A percentile compares a stretch with the other conserved stretches of the same genome.
Evolutionary conservation across 2,888 invertebrate species (phyloP).

Genomic region (Boloria selene): DNA sequence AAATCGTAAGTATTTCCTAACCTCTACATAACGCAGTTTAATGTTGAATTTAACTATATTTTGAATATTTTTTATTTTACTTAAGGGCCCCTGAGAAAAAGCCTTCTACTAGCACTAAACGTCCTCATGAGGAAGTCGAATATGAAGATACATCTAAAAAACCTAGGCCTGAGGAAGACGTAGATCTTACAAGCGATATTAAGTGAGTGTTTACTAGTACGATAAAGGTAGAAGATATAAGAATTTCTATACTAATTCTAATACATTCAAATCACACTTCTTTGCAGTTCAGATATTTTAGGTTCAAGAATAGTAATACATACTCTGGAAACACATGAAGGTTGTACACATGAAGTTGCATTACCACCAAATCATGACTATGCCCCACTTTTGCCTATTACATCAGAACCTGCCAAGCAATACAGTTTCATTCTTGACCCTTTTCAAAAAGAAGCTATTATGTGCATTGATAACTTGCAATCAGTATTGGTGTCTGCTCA

Average conservation of each 20-base stretch:
- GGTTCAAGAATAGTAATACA: conserved; percentile 93
- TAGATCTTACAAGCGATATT: conserved; percentile 63
- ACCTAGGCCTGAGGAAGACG: conserved; percentile 56
- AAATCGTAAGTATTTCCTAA: conserved; percentile 57
- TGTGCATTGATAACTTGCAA: conserved; percentile 98
- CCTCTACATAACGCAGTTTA: conserved; percentile 5
- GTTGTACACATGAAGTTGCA: conserved; percentile 98
- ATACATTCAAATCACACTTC: background rate
- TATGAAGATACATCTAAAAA: conserved; percentile 65
- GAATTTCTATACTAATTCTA: background rate
- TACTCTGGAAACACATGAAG: conserved; percentile 93
- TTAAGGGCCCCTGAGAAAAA: conserved; percentile 39
- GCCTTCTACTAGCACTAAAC: conserved; percentile 53
- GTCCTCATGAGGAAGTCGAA: conserved; percentile 65
- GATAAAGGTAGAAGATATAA: conserved; percentile 41
- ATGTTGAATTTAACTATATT: background rate
- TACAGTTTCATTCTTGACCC: conserved; percentile 98
- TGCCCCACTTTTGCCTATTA: conserved; percentile 80
- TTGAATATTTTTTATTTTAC: background rate
- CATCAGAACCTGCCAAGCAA: conserved; percentile 91
- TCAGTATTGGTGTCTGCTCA: conserved; percentile 99
- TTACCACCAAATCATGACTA: conserved; percentile 94
- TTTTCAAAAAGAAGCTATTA: conserved; percentile 98
- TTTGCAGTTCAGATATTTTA: conserved; percentile 87
- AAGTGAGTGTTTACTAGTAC: conserved; percentile 55